Percentiles rank a stretch among this genome's conserved stretches.
Conservation (phyloP, 2,888 invertebrate species). For the Drosophila vallismaia region DNA sequence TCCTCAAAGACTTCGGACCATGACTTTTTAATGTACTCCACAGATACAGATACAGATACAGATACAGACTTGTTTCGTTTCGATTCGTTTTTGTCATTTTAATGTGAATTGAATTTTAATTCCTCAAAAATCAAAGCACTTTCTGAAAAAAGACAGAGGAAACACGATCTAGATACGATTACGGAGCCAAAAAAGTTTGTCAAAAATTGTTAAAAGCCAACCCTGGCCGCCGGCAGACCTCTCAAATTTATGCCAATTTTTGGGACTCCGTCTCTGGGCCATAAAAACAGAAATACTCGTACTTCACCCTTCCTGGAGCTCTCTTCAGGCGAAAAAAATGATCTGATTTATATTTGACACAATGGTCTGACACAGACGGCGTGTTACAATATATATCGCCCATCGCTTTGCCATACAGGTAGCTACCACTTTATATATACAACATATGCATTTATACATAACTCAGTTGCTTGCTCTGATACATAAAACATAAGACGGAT, state of each 20-base stretch:
- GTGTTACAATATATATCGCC: slow-evolving; percentile 38
- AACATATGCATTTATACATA: slow-evolving; percentile 23
- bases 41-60: slow-evolving; percentile 11
- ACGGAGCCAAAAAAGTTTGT: slow-evolving; percentile 63
- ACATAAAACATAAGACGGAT: slow-evolving; percentile 77
- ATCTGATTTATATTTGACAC: slow-evolving; percentile 81
- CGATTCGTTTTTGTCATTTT: slow-evolving; percentile 68
- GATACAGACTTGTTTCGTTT: slow-evolving; percentile 4
- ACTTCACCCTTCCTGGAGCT: slow-evolving; percentile 12
- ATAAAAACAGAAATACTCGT: slow-evolving; percentile 46
- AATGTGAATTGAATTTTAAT: slow-evolving; percentile 76
- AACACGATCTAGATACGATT: slow-evolving; percentile 49
- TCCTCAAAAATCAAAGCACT: slow-evolving; percentile 54
- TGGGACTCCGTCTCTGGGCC: slow-evolving; percentile 23
- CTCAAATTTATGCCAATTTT: slow-evolving; percentile 69
- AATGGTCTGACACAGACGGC: slow-evolving; percentile 59
- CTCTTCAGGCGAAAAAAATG: slow-evolving; percentile 66
- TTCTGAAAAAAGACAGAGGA: slow-evolving; percentile 52
- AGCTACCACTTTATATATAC: slow-evolving; percentile 7
- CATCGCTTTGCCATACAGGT: slow-evolving; percentile 12
- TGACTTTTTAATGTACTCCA: slow-evolving; percentile 68
- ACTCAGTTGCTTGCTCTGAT: slow-evolving; percentile 60
- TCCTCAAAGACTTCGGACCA: slow-evolving; percentile 38
- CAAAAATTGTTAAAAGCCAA: slow-evolving; percentile 64
- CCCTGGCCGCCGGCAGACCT: slow-evolving; percentile 36